Conservation (phyloP, 2,797 vertebrate genomes). For the Chromobotia macracanthus region DNA sequence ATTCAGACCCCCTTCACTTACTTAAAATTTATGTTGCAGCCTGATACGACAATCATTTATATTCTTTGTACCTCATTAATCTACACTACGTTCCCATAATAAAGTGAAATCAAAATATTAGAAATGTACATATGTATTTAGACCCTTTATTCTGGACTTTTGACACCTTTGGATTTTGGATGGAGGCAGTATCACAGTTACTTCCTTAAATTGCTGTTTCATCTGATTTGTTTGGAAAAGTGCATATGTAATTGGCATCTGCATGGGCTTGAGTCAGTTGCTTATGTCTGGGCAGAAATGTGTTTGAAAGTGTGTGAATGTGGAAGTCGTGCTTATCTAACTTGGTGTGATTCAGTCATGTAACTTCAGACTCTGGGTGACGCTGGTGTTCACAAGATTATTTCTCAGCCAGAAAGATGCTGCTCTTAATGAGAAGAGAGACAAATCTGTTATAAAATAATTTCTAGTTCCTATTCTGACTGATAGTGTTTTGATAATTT, state of each 20-base stretch:
- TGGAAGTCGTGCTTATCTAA: slow-evolving; percentile 64
- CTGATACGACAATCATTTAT: too few relatives aligned
- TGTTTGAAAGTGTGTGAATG: slow-evolving; percentile 41
- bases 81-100: too few relatives aligned
- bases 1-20: too few relatives aligned
- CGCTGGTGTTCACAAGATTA: not conserved
- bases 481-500: not conserved
- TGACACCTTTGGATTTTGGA: too few relatives aligned
- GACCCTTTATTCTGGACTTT: too few relatives aligned
- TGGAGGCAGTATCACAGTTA: too few relatives aligned
- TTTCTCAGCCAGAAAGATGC: not conserved
- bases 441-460: not conserved
- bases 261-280: not conserved
- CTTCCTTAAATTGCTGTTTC: not conserved
- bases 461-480: not conserved
- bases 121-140: too few relatives aligned
- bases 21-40: too few relatives aligned
- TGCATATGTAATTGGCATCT: not conserved
- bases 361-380: not conserved
- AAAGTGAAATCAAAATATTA: too few relatives aligned
- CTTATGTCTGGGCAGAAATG: not conserved
- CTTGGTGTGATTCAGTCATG: slow-evolving; percentile 24
- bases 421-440: not conserved
- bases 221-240: not conserved
- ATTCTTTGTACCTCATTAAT: too few relatives aligned